A percentile compares a stretch with the other conserved stretches of the same genome.
These are phyloP conservation scores for Zoanthus gigantus DNA, from an alignment of 92 coral and sea anemone genomes.

Conservation along the genomic window DNA sequence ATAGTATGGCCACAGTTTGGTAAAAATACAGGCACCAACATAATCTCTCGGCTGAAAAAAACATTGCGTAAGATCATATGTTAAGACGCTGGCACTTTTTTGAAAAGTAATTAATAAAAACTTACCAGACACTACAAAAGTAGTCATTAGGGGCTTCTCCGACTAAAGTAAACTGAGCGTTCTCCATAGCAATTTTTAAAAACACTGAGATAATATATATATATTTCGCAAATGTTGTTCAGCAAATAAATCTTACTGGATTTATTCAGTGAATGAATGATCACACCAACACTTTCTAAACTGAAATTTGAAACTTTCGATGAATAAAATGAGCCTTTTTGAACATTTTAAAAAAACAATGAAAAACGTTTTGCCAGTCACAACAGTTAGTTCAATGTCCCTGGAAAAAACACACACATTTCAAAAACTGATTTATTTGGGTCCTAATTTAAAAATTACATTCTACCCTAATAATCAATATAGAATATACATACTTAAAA, in stretches of 20 bases:
- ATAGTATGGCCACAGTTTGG: conserved; percentile 29
- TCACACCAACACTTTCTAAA: background rate
- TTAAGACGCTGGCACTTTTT: background rate
- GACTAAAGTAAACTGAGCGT: background rate
- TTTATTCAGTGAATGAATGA: background rate
- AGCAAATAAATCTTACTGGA: background rate
- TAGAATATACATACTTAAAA: background rate
- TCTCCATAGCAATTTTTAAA: conserved; percentile 1
- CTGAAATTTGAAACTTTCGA: conserved; percentile 16
- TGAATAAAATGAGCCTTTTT: background rate
- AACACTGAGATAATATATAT: background rate
- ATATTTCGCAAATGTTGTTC: background rate
- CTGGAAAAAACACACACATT: background rate
- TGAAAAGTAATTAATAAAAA: background rate
- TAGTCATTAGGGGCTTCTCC: conserved; percentile 19
- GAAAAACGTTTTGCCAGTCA: background rate
- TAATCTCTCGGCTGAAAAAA: background rate
- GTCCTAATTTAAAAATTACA: background rate
- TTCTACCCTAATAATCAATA: background rate
- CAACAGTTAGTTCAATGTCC: background rate
- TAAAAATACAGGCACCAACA: conserved; percentile 24
- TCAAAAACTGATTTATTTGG: background rate
- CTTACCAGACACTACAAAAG: conserved; percentile 30
- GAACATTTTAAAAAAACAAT: background rate
- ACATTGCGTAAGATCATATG: background rate